Percentiles rank a stretch among this genome's conserved stretches.
These are phyloP conservation scores for Hiodon tergisus DNA, from an alignment of 2,113 vertebrate genomes.

Conservation along the genomic window DNA sequence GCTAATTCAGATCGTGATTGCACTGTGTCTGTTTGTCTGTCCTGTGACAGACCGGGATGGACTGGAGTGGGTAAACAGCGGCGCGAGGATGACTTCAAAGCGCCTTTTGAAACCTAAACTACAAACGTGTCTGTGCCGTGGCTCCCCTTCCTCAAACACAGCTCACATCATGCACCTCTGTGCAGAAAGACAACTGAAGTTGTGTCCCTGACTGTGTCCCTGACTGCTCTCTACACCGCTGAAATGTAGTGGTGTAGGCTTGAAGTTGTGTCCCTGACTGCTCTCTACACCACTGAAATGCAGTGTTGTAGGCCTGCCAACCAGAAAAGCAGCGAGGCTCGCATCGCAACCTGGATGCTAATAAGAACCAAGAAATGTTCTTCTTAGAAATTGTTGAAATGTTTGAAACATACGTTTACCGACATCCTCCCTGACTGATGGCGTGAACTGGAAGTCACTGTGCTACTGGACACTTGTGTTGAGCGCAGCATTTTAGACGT, in stretches of 20 bases:
- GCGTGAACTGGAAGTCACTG: background rate
- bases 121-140: too few species aligned
- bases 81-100: too few species aligned
- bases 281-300: background rate
- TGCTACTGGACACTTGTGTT: background rate
- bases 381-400: background rate
- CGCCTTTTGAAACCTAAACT: too few species aligned
- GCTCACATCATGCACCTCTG: background rate
- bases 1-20: too few species aligned
- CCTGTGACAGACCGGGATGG: too few species aligned
- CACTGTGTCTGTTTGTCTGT: too few species aligned
- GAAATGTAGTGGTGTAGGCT: conserved; percentile 16
- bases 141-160: too few species aligned
- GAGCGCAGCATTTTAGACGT: conserved; percentile 7
- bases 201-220: background rate
- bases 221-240: background rate
- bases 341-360: background rate
- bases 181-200: background rate
- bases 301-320: too few species aligned
- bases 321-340: background rate
- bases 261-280: background rate
- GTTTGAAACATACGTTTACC: background rate
- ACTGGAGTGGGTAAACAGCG: too few species aligned
- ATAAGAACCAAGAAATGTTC: background rate
- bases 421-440: conserved; percentile 5